Base-by-base conservation (phyloP, 1,140 invertebrate genomes). In the Zophobas atratus region DNA sequence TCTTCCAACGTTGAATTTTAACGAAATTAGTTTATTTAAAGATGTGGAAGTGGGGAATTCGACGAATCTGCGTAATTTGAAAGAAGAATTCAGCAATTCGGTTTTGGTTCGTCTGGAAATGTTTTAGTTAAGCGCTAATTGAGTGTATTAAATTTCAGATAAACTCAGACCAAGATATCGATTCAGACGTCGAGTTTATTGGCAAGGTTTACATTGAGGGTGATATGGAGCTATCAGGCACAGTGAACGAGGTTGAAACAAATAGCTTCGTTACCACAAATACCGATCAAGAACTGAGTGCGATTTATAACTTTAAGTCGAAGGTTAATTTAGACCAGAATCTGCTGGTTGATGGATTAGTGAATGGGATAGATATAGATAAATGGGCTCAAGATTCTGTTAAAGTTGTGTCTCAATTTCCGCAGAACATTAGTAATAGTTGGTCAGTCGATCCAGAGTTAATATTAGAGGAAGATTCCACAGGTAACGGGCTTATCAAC, bases 401-500 rank as follows among this genome's bases (percentile, higher is more conserved):
- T 1, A 84, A 73, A 6, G 81, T 67, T n/a, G 53, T 71, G 1
- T 70, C 73, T 32, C 32, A 78, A 1, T 4, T 75, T 0, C 70
- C 70, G 0, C 86, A 88, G 70, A 82, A 76, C 6, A 77, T 88
- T 8, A 79, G 67, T 38, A 83, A 85, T 8, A 72, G 80, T 2
- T 88, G 87, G 88, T 83, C 51, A 1, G 73, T 87, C 2, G 4
- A 79, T 43, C 82, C 83, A 5, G 84, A 87, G 71, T 75, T 88
- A 4, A 78, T 81, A 32, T 85, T 88, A 34, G 35, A 83, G 36
- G 77, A 82, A 2, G 75, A 85, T 43, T 55, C 88, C 0, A 20
- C 43, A 1, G 85, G 86, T 3, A 80, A 73, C 70, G 81, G 82
- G 1, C 67, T 77, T 1, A 74, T 88, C 0, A 85, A 86, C 72